Conservation (phyloP, 2,113 vertebrate species). For the Perca flavescens region DNA sequence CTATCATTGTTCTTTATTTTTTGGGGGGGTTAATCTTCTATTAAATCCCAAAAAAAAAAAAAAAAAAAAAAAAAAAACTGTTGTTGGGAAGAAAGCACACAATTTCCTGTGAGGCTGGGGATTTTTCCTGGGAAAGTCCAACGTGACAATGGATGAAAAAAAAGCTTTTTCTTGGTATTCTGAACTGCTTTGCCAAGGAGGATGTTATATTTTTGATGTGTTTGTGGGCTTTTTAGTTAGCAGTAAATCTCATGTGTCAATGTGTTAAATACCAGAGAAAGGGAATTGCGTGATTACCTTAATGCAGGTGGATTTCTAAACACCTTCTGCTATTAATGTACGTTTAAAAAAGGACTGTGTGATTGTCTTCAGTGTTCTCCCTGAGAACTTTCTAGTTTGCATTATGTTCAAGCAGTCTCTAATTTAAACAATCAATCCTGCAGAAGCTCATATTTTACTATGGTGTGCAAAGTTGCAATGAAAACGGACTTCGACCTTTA, state of each 20-base stretch:
- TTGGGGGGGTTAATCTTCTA: conserved; percentile 2
- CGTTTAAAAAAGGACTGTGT: background rate
- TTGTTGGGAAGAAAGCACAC: conserved; percentile 34
- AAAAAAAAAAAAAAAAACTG: no score
- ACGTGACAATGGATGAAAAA: background rate
- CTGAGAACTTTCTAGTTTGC: background rate
- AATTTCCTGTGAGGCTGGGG: conserved; percentile 49
- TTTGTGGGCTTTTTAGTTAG: background rate
- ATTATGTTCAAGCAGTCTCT: background rate
- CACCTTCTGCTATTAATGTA: background rate
- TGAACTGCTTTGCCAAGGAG: background rate
- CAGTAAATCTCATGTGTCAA: background rate
- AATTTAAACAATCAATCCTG: background rate
- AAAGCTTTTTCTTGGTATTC: background rate
- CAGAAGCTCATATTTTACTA: background rate
- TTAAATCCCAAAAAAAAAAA: conserved; percentile 21
- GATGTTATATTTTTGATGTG: background rate
- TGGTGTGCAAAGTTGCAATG: background rate
- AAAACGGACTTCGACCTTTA: conserved; percentile 18
- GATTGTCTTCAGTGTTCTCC: background rate
- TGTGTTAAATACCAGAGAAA: background rate
- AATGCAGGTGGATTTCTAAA: background rate
- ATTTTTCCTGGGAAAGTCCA: conserved; percentile 67
- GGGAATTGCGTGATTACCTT: background rate
- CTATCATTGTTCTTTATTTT: conserved; percentile 15